phyloP scores from a whole-genome alignment of 2,888 invertebrate species.

The Melipona beecheii region DNA sequence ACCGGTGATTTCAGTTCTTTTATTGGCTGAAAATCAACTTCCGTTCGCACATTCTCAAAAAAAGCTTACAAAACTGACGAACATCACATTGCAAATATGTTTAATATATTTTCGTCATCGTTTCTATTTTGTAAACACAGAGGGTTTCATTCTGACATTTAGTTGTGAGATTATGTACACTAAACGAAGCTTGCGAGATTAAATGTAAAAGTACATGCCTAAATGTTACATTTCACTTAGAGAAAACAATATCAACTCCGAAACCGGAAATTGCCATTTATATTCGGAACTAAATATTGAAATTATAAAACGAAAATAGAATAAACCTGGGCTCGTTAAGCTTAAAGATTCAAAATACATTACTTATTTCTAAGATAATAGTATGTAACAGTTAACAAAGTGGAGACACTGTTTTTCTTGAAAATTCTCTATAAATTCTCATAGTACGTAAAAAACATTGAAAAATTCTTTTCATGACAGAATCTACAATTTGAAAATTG shows the following conservation, averaged over 20 bases:
- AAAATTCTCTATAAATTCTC: no score
- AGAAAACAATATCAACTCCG: neutral
- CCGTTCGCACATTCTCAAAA: neutral
- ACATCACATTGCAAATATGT: neutral
- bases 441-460: no score
- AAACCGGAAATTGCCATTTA: neutral
- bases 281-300: no score
- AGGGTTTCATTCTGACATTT: neutral
- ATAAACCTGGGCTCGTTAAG: no score
- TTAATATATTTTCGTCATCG: neutral
- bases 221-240: neutral
- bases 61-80: neutral
- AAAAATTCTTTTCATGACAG: no score
- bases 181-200: neutral
- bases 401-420: no score
- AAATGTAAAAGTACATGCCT: no score
- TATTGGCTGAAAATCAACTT: constrained; percentile 7
- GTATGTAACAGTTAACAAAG: no score
- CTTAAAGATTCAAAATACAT: no score
- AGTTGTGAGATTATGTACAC: neutral
- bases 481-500: no score
- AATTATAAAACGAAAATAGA: no score
- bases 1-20: neutral
- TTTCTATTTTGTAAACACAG: neutral
- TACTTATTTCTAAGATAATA: no score